These are phyloP conservation scores for Hylia prasina DNA, from an alignment of 2,113 vertebrate species.

Conservation along the genomic window DNA sequence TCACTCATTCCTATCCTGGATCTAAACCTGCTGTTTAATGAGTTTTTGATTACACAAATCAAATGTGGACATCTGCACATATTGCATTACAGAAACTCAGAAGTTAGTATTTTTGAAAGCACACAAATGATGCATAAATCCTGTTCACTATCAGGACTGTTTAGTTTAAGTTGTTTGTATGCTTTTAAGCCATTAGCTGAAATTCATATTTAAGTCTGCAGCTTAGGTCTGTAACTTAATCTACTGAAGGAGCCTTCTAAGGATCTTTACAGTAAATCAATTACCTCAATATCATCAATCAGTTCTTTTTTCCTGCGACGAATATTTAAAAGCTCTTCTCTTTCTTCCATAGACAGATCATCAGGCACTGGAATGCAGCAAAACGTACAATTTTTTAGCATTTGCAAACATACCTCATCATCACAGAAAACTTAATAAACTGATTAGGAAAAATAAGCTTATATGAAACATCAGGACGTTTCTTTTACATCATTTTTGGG, in stretches of 20 bases:
- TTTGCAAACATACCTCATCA: background rate
- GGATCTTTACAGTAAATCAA: background rate
- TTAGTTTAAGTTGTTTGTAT: background rate
- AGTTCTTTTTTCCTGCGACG: constrained; percentile 93
- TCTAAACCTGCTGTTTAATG: background rate
- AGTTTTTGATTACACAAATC: background rate
- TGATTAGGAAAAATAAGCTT: background rate
- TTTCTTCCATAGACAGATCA: constrained; percentile 93
- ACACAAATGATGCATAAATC: background rate
- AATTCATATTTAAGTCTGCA: background rate
- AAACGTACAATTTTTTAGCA: background rate
- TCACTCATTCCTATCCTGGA: background rate
- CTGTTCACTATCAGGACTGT: background rate
- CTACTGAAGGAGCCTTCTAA: background rate
- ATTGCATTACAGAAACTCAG: background rate
- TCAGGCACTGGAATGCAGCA: constrained; percentile 82
- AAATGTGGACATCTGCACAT: background rate
- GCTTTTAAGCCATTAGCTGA: background rate
- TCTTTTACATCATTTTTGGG: background rate
- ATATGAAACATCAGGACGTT: background rate
- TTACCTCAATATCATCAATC: constrained; percentile 97
- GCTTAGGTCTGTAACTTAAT: background rate
- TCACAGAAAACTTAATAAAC: background rate
- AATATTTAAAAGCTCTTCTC: constrained; percentile 92
- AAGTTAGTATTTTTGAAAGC: background rate